Percentiles rank a stretch among this genome's conserved stretches.
These are phyloP conservation scores for Propithecus perrieri DNA, from an alignment of 2,797 vertebrate species.

Conservation along the genomic window DNA sequence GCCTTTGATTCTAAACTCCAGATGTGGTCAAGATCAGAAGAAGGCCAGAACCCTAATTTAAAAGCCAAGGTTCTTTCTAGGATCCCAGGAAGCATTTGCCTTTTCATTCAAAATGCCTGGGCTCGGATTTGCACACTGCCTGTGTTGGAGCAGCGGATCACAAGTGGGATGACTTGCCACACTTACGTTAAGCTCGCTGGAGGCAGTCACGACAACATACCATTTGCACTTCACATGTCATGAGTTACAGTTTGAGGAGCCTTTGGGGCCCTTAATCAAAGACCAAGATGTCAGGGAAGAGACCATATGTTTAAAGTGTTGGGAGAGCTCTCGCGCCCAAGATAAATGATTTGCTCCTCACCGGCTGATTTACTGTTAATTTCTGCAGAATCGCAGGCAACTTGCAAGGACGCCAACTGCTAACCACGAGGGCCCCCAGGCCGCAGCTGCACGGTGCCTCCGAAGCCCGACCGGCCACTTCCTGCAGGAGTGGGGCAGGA, in stretches of 20 bases:
- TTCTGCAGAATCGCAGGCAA: constrained; percentile 18
- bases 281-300: background rate
- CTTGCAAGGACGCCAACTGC: constrained; percentile 2
- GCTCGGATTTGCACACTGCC: rapidly evolving
- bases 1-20: background rate
- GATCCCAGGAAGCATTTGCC: background rate
- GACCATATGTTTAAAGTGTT: background rate
- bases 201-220: rapidly evolving
- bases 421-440: background rate
- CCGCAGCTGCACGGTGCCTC: rapidly evolving
- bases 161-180: rapidly evolving
- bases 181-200: rapidly evolving
- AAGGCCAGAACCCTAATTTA: background rate
- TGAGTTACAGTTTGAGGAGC: background rate
- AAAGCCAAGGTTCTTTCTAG: background rate
- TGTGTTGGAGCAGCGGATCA: rapidly evolving
- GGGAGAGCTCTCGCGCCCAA: background rate
- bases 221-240: rapidly evolving
- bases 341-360: background rate
- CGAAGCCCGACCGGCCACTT: rapidly evolving
- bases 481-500: background rate
- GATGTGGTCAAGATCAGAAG: background rate
- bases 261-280: background rate
- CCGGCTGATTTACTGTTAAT: background rate
- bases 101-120: rapidly evolving